Percentiles rank a stretch among this genome's conserved stretches.
These are phyloP conservation scores for Clunio marinus DNA, from an alignment of 2,888 invertebrate genomes.

Conservation along the genomic window DNA sequence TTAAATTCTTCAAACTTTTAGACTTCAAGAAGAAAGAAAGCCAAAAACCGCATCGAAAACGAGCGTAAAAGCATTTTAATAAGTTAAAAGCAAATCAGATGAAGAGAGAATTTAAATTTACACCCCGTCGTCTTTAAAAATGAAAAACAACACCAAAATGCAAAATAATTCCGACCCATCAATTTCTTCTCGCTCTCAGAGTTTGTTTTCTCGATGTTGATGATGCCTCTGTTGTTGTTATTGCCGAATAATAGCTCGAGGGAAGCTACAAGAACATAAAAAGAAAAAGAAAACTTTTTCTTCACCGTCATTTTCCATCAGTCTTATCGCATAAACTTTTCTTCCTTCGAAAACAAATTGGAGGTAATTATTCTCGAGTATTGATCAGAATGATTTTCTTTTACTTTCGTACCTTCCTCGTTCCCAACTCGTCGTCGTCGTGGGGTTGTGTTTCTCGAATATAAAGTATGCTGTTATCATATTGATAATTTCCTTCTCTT, in stretches of 20 bases:
- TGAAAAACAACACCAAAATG: not conserved
- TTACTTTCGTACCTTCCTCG: not conserved
- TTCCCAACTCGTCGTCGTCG: not conserved
- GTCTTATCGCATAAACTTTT: slow-evolving; percentile 14
- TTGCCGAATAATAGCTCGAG: slow-evolving; percentile 13
- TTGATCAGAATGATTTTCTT: slow-evolving; percentile 31
- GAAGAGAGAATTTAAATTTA: not conserved
- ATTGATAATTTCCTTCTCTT: slow-evolving; percentile 30
- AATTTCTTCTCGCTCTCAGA: not conserved
- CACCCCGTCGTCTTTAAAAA: not conserved
- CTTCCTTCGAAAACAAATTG: slow-evolving; percentile 28
- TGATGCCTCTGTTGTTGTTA: slow-evolving; percentile 19
- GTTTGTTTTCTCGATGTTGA: slow-evolving; percentile 11
- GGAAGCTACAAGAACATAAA: not conserved
- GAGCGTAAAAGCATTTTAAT: no score
- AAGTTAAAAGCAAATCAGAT: not conserved
- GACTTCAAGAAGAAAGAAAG: no score
- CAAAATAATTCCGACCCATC: not conserved
- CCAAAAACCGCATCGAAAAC: no score
- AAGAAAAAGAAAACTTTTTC: slow-evolving; percentile 2
- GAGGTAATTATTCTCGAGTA: slow-evolving; percentile 35
- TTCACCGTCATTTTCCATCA: slow-evolving; percentile 17
- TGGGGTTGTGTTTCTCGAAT: slow-evolving; percentile 15
- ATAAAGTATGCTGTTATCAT: slow-evolving; percentile 24
- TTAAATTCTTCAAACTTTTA: not conserved